Percentiles rank a stretch among this genome's conserved stretches.
phyloP scores from a whole-genome alignment of 1,140 invertebrate genomes.

The Armadillidium nasatum region DNA sequence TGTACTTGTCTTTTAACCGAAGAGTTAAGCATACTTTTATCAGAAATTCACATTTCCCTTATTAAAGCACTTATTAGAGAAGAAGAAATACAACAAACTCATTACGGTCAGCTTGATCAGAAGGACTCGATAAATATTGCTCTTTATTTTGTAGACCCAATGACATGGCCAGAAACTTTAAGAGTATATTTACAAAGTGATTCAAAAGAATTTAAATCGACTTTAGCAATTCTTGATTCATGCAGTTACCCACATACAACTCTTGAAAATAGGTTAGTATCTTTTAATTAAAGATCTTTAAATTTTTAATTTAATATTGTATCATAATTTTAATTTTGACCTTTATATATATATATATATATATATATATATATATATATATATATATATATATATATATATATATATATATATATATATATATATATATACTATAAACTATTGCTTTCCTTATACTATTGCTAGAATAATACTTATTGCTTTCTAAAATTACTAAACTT shows the following conservation, averaged over 20 bases:
- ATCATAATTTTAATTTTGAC: too few species aligned
- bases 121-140: slow-evolving; percentile 94
- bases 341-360: too few species aligned
- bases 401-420: too few species aligned
- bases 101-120: slow-evolving; percentile 90
- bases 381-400: too few species aligned
- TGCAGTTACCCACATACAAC: slow-evolving; percentile 85
- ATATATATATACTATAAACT: too few species aligned
- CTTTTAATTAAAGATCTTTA: background rate
- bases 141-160: slow-evolving; percentile 82
- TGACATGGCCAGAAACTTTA: slow-evolving; percentile 91
- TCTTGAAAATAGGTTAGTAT: slow-evolving; percentile 64
- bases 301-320: background rate
- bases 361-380: too few species aligned
- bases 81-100: slow-evolving; percentile 89
- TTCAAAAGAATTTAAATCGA: slow-evolving; percentile 66
- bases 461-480: too few species aligned
- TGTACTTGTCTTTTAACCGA: slow-evolving; percentile 85
- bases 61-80: slow-evolving; percentile 85
- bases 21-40: slow-evolving; percentile 82
- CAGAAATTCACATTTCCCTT: slow-evolving; percentile 87
- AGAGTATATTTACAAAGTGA: slow-evolving; percentile 79
- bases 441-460: too few species aligned
- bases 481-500: too few species aligned
- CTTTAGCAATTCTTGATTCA: slow-evolving; percentile 50